Evolutionary conservation across 2,888 invertebrate species (phyloP), one percentile per base, ranked within the genome.

Genomic region (Dicranocentrus wangi): DNA sequence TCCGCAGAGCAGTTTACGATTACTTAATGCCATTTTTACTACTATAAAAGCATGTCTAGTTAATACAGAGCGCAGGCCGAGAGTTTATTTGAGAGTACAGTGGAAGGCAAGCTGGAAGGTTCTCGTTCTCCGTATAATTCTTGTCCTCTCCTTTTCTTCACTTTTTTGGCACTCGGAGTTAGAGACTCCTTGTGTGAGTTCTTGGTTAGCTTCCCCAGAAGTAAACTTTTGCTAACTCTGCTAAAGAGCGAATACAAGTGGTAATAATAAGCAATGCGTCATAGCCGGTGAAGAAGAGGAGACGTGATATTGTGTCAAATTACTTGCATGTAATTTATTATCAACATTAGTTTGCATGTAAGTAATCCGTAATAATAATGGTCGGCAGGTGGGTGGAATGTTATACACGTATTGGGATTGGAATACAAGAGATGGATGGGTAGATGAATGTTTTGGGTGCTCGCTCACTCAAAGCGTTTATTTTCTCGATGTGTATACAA

Each of bases 271-370:
- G 69, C 80, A 80, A 81, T 81, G 81, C 76, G 81, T 76, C 76
- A 81, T 68, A 81, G 81, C 71, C 76, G 81, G 81, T 70, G 79
- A 72, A 78, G 73, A 68, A 81, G 81, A 71, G 81, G 69, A 81
- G 76, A 81, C 81, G 81, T 81, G 81, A 81, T 81, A 81, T 81
- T 81, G 81, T 81, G 81, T 81, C 81, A 81, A 81, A 81, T 81
- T 81, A 81, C 81, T 81, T 81, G 81, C 81, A 81, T 81, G 81
- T 81, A 81, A 81, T 81, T 81, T 81, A 81, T 81, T 81, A 81
- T 81, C 81, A 81, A 81, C 81, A 81, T 81, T 81, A 81, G 81
- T 81, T 81, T 81, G 81, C 81, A 81, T 81, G 81, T 81, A 81
- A 81, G 81, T 81, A 81, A 81, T 81, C 81, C 75, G 76, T 81